Evolutionary conservation across 1,140 invertebrate species (phyloP), one percentile per base, ranked within the genome.

Genomic region (Myzus persicae): DNA sequence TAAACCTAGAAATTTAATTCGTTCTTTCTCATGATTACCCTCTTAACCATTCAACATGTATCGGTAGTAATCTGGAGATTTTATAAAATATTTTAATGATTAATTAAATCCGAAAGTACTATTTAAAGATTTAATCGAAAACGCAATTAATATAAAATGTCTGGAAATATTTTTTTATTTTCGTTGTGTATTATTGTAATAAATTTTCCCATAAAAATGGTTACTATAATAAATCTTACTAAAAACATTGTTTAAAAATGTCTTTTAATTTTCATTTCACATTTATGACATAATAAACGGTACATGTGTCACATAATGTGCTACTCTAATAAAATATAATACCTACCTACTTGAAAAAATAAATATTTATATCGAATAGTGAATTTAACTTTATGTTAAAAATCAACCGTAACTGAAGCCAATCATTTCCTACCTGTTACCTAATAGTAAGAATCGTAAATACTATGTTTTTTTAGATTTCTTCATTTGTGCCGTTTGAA

Each of bases 11-110:
- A 89, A 51, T 54, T 38, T 51, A 87, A 51, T 40, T 51, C 22
- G 48, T 18, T 38, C 36, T 54, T 89, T 59, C 38, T 38, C 9
- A 20, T 31, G 89, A 90, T 90, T 90, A 59, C 51, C 48, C 51
- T 42, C 4, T 42, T 90, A 90, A 59, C 38, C 38, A 38, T 40
- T 54, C 46, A 51, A 89, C 87, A 54, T 51, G 24, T 38, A 36
- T 89, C 22, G 51, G n/a, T 9, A 31, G 9, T 26, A 51, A 54
- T 54, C 88, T 38, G 9, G 9, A 89, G 46, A 90, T 59, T 90
- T 59, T n/a, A 67, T 90, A 59, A 59, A n/a, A 90, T 67, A 90
- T 90, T 90, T 90, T 90, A 90, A 90, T 42, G 89, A 42, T 90
- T 67, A 90, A 59, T 59, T 90, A 42, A 90, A 67, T 90, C 89